Conservation (phyloP, 53 echinoderm and acorn worm species). For the Echinometra lucunter region DNA sequence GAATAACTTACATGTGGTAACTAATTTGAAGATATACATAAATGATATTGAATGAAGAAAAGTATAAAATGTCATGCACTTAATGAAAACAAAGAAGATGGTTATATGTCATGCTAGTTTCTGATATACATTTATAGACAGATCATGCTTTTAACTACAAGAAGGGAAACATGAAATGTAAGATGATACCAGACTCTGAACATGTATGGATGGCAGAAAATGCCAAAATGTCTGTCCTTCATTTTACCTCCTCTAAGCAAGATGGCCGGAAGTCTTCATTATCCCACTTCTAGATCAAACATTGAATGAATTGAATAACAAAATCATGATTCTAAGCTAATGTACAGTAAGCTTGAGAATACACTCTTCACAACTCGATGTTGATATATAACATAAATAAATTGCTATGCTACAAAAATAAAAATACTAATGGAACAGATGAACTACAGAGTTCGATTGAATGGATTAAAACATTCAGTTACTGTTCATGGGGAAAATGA, state of each 20-base stretch:
- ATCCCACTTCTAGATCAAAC: constrained; percentile 69
- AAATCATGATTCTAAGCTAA: constrained; percentile 8
- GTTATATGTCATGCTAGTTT: constrained; percentile 31
- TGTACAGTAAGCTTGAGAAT: not conserved
- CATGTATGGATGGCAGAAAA: constrained; percentile 1
- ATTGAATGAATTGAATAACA: constrained; percentile 33
- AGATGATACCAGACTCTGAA: not conserved
- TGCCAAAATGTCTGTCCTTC: not conserved
- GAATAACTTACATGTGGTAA: constrained; percentile 2
- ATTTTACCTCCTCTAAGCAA: constrained; percentile 60
- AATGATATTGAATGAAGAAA: constrained; percentile 40
- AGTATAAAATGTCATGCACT: constrained; percentile 34
- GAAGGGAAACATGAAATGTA: not conserved
- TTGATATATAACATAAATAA: not conserved
- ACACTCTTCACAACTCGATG: not conserved
- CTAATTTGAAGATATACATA: not conserved
- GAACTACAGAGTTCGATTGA: not conserved
- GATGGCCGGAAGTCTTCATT: constrained; percentile 60
- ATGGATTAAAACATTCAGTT: not conserved
- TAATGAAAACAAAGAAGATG: not conserved
- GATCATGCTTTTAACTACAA: not conserved
- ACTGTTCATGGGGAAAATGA: not conserved
- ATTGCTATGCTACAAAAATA: not conserved
- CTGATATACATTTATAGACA: not conserved
- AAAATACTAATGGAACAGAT: not conserved